Conservation (phyloP, 2,113 vertebrate genomes). For the Macrotus californicus region DNA sequence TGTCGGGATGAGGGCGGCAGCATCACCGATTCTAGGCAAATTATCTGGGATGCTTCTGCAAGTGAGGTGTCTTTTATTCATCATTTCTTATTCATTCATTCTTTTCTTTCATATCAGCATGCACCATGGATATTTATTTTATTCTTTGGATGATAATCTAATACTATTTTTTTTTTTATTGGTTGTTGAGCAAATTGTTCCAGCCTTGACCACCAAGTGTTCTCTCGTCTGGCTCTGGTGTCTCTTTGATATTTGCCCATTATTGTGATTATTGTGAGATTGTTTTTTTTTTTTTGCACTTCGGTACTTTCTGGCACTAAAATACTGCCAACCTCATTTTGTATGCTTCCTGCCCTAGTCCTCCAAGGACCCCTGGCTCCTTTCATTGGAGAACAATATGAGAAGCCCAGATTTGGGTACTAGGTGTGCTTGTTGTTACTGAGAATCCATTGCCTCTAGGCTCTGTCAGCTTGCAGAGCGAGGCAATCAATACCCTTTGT, state of each 20-base stretch:
- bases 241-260: background rate
- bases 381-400: background rate
- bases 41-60: background rate
- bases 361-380: background rate
- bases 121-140: background rate
- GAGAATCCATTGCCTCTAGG: background rate
- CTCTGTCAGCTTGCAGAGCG: background rate
- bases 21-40: background rate
- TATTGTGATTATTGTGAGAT: too few relatives aligned
- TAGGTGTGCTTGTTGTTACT: background rate
- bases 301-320: background rate
- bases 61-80: background rate
- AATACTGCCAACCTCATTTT: background rate
- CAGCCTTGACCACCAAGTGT: background rate
- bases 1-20: background rate
- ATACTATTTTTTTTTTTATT: background rate
- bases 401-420: background rate
- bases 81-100: background rate
- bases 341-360: background rate
- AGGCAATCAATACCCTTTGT: background rate
- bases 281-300: background rate
- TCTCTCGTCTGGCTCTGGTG: background rate
- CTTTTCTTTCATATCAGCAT: background rate
- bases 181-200: background rate
- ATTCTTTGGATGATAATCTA: background rate